phyloP scores from a whole-genome alignment of 1,140 invertebrate genomes.

The Leguminivora glycinivorella region DNA sequence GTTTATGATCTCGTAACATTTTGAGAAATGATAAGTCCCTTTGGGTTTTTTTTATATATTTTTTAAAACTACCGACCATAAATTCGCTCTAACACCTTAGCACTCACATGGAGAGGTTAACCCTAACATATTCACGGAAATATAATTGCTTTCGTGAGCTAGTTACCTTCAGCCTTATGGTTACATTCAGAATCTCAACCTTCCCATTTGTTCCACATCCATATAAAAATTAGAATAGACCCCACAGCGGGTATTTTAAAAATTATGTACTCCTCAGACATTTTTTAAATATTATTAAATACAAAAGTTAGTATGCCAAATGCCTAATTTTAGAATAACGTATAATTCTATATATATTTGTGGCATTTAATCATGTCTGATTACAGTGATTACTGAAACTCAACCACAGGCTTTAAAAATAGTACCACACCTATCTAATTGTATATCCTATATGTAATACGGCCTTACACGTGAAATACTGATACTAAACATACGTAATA shows the following conservation, averaged over 20 bases:
- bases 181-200: not conserved
- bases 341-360: no score
- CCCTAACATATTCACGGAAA: not conserved
- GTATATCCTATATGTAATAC: not conserved
- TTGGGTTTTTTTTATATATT: not conserved
- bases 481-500: not conserved
- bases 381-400: not conserved
- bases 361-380: not conserved
- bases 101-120: not conserved
- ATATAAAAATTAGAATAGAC: not conserved
- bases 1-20: not conserved
- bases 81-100: constrained; percentile 8
- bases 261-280: not conserved
- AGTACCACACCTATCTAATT: not conserved
- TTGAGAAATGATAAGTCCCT: not conserved
- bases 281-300: not conserved
- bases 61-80: not conserved
- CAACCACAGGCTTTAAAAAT: not conserved
- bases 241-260: not conserved
- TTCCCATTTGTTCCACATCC: not conserved
- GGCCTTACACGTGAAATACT: not conserved
- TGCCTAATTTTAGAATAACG: no score
- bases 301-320: no score
- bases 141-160: constrained; percentile 35
- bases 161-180: constrained; percentile 38